These are phyloP conservation scores for Eutolmus rufibarbis DNA, from an alignment of 2,888 invertebrate genomes.

Conservation along the genomic window DNA sequence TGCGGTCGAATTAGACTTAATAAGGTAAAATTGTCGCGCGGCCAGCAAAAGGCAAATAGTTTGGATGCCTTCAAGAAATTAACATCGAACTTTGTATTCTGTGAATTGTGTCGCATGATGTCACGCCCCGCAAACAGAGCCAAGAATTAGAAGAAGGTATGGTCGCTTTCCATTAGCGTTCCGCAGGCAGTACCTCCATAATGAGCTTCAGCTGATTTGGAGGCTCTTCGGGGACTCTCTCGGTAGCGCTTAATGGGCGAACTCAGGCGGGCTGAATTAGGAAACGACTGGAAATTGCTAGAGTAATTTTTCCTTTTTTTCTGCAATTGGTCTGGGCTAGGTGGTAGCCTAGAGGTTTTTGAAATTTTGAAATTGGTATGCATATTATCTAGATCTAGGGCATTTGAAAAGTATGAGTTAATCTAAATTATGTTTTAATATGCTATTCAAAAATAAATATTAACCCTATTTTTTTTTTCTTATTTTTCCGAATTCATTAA, in stretches of 20 bases:
- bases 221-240: neutral
- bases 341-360: neutral
- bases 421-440: neutral
- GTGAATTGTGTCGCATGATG: neutral
- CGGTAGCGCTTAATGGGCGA: neutral
- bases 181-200: neutral
- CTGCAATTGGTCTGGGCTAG: neutral
- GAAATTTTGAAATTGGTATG: neutral
- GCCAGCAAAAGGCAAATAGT: neutral
- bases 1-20: slow-evolving; percentile 19
- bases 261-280: neutral
- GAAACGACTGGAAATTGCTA: neutral
- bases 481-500: too few relatives aligned
- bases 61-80: neutral
- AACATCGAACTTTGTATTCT: slow-evolving; percentile 9
- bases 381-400: neutral
- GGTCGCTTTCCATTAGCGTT: neutral
- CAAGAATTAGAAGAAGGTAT: neutral
- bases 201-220: neutral
- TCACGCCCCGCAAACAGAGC: neutral
- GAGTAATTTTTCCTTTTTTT: neutral
- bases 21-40: neutral
- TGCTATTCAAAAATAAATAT: neutral
- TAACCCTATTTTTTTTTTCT: neutral
- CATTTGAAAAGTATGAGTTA: neutral